Conservation (phyloP, 2,797 vertebrate species). For the Lycodopsis pacificus region DNA sequence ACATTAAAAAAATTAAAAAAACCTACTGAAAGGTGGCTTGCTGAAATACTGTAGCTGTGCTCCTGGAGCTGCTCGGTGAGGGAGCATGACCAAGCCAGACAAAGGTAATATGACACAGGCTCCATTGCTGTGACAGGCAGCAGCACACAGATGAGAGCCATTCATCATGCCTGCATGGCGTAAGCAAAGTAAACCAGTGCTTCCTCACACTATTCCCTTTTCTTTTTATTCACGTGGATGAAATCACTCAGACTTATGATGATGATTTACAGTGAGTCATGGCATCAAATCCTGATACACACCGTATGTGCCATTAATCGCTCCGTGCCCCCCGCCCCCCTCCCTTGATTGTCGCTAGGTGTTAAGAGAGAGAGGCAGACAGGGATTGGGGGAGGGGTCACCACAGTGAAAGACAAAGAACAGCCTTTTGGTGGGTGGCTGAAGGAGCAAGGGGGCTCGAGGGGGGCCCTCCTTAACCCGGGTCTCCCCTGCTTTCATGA, state of each 20-base stretch:
- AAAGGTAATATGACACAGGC: conserved; percentile 84
- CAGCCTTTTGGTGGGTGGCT: conserved; percentile 68
- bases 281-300: conserved; percentile 57
- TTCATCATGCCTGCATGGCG: conserved; percentile 50
- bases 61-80: conserved; percentile 39
- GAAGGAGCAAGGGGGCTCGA: conserved; percentile 60
- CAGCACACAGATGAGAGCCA: conserved; percentile 70
- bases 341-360: conserved; percentile 74
- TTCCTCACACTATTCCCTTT: conserved; percentile 6
- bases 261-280: conserved; percentile 53
- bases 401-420: conserved; percentile 83
- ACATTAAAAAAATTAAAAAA: not conserved
- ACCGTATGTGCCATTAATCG: conserved; percentile 61
- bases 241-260: conserved; percentile 23
- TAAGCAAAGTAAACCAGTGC: conserved; percentile 41
- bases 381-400: conserved; percentile 81
- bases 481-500: conserved; percentile 70
- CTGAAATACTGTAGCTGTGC: conserved; percentile 18
- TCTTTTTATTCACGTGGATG: not conserved
- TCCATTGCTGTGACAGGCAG: conserved; percentile 75
- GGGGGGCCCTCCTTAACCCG: conserved; percentile 53
- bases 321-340: conserved; percentile 2
- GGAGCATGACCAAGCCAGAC: conserved; percentile 71
- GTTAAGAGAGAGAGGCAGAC: conserved; percentile 77
- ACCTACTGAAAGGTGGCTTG: not conserved